Evolutionary conservation across 30 jellyfish, hydroid and myxozoan species (phyloP), one percentile per base, ranked within the genome.

Genomic region (Aurelia aurita): DNA sequence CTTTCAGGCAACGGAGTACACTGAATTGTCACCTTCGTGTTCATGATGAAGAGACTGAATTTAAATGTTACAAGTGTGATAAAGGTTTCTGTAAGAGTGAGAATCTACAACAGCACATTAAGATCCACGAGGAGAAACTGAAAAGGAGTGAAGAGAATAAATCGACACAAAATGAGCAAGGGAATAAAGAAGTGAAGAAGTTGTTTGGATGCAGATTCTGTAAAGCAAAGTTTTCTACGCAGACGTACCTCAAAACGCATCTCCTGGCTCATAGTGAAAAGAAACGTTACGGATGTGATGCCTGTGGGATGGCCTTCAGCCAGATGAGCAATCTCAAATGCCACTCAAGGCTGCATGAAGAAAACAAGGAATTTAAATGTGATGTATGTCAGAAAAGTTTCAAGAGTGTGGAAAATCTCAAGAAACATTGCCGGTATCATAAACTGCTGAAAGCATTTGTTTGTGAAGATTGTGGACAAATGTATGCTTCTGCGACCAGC

Each of bases 351-450:
- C 28, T 31, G 49, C 62, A 45, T 25, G 60, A 55, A 14, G 60
- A 54, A 15, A 58, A n/a, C 26, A 57, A 57, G 21, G 85, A 72
- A 13, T 58, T 32, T 16, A 23, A 44, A 5, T 76, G 88, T 59
- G 68, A 32, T 21, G 34, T 25, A 29, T 76, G 88, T 64, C 32
- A 22, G n/a, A 62, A 76, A 45, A 16, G 44, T 29, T 76, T 76
- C 60, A 46, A 29, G 29, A 23, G 27, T 45, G 43, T n/a, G 20
- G 67, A 55, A 55, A 55, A 55, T 22, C 29, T 55, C 11, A 22
- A n/a, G 14, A 55, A 55, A 5, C 67, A 55, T 9, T 19, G 10
- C 29, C 67, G 12, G 14, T 55, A 19, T 55, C 67, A 55, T 22
- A 22, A 9, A 55, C 0, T 55, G 29, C 25, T 0, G 29, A 55